Evolutionary conservation across 2,797 vertebrate genomes (phyloP).

Genomic region (Holocentrus rufus): DNA sequence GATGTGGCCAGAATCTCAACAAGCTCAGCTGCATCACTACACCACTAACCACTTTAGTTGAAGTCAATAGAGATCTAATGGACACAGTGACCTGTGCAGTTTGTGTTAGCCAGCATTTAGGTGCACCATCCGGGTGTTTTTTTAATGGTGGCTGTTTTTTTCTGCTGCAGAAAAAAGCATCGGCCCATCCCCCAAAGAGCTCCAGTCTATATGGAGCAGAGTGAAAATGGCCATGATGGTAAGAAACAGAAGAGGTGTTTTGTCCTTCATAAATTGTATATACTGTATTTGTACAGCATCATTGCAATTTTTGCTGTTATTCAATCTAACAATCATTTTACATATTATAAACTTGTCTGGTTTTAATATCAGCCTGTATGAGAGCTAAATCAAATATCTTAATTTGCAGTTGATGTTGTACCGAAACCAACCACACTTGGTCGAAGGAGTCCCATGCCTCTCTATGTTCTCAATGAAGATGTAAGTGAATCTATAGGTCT

Average conservation of each 20-base stretch:
- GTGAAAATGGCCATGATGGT: slow-evolving; percentile 91
- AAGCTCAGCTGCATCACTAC: slow-evolving; percentile 27
- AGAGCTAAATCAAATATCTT: slow-evolving; percentile 19
- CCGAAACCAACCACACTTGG: slow-evolving; percentile 79
- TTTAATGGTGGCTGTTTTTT: background rate
- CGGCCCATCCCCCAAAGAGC: slow-evolving; percentile 85
- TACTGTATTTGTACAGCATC: background rate
- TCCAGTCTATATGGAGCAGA: slow-evolving; percentile 85
- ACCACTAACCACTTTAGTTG: background rate
- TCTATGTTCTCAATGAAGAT: slow-evolving; percentile 94
- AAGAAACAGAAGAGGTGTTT: slow-evolving; percentile 52
- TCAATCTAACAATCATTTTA: background rate
- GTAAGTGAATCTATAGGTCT: slow-evolving; percentile 81
- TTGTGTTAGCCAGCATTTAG: background rate
- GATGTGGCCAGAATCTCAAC: slow-evolving; percentile 65
- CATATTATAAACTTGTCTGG: background rate
- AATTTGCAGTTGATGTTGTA: slow-evolving; percentile 86
- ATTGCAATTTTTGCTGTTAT: too few relatives aligned
- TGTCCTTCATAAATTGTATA: too few relatives aligned
- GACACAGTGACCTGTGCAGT: slow-evolving; percentile 16
- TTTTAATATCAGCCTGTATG: background rate
- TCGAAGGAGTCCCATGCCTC: slow-evolving; percentile 85
- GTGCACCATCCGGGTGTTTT: background rate
- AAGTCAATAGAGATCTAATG: background rate
- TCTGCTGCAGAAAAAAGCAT: slow-evolving; percentile 86